A percentile compares a stretch with the other conserved stretches of the same genome.
Evolutionary conservation across 2,113 vertebrate species (phyloP).

Genomic region (Sinosuthora webbiana): DNA sequence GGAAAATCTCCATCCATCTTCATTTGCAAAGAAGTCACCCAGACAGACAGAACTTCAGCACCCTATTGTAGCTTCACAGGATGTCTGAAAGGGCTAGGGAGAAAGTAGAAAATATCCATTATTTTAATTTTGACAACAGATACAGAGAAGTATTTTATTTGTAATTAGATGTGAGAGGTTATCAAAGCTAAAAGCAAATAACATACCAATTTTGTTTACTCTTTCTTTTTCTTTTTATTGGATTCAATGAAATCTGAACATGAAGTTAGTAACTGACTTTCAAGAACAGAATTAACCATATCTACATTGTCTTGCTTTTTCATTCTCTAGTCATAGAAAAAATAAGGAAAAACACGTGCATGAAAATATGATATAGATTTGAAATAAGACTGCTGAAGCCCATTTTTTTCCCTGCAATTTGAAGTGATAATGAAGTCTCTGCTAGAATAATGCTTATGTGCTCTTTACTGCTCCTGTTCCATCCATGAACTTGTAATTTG

Average conservation of each 20-base stretch:
- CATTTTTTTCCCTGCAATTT: neutral
- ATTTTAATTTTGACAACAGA: constrained; percentile 19
- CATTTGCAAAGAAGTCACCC: constrained; percentile 26
- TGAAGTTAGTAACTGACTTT: constrained; percentile 53
- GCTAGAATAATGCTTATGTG: neutral
- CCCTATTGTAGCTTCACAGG: neutral
- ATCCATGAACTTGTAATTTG: neutral
- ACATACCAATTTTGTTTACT: constrained; percentile 73
- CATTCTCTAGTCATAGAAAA: constrained; percentile 48
- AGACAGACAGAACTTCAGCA: constrained; percentile 5
- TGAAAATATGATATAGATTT: neutral
- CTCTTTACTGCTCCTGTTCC: neutral
- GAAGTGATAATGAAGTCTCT: neutral
- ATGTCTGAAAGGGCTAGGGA: neutral
- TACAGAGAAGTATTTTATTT: constrained; percentile 25
- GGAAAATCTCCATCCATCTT: constrained; percentile 52
- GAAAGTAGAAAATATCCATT: constrained; percentile 16
- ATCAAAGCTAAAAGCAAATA: constrained; percentile 81
- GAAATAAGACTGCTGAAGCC: neutral
- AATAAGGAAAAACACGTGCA: neutral
- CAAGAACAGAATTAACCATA: constrained; percentile 62
- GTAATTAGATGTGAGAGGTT: constrained; percentile 82
- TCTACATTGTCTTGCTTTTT: constrained; percentile 69
- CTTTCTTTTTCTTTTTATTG: constrained; percentile 63
- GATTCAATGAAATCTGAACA: constrained; percentile 71